phyloP scores from a whole-genome alignment of 1,140 invertebrate genomes.

The Drusus annulatus region DNA sequence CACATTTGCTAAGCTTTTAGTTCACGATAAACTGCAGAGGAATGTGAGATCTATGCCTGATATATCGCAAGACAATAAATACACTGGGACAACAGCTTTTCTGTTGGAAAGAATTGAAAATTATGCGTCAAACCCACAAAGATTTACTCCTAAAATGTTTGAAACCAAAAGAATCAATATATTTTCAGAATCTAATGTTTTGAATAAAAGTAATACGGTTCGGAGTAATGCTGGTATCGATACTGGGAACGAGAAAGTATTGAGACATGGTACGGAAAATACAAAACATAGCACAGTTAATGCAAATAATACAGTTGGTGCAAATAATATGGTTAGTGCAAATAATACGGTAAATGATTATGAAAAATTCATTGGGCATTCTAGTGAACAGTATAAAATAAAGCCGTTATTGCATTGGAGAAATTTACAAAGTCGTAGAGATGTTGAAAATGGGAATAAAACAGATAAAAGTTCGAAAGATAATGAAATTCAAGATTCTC shows the following conservation, averaged over 20 bases:
- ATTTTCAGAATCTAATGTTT: background rate
- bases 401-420: constrained; percentile 16
- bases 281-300: too few species aligned
- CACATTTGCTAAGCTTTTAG: constrained; percentile 33
- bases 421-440: background rate
- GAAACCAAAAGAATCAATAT: constrained; percentile 22
- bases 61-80: constrained; percentile 6
- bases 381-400: constrained; percentile 29
- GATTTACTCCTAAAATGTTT: background rate
- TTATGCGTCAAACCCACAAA: background rate
- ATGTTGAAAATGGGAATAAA: background rate
- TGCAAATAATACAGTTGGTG: background rate
- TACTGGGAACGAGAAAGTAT: background rate
- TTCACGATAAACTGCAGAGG: constrained; percentile 15
- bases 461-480: background rate
- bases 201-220: background rate
- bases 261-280: too few species aligned
- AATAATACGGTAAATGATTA: constrained; percentile 25
- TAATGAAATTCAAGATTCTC: background rate
- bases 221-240: background rate
- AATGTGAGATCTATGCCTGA: background rate
- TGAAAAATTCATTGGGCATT: constrained; percentile 13
- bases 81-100: constrained; percentile 40
- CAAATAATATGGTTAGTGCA: background rate
- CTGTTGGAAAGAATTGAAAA: constrained; percentile 42